Evolutionary conservation across 2,113 vertebrate species (phyloP).

Genomic region (Istiophorus platypterus): DNA sequence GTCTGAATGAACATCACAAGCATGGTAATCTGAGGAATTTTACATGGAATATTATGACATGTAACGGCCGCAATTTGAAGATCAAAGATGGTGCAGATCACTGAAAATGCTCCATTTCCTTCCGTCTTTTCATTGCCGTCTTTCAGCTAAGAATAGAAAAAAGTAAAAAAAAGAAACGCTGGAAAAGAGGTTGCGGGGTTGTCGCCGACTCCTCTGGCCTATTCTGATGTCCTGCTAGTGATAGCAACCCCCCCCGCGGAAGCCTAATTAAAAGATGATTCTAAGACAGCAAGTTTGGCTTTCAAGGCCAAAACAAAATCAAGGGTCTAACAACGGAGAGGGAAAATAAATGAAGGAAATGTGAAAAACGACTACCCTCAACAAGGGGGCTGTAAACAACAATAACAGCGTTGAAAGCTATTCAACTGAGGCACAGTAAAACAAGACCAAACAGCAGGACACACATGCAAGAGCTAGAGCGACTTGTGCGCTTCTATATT

Average conservation of each 20-base stretch:
- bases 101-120: slow-evolving; percentile 49
- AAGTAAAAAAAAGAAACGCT: neutral
- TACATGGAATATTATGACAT: slow-evolving; percentile 55
- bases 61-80: slow-evolving; percentile 68
- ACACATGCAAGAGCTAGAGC: slow-evolving; percentile 7
- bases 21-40: slow-evolving; percentile 60
- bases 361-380: slow-evolving; percentile 36
- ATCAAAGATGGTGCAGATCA: slow-evolving; percentile 70
- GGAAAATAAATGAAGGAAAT: slow-evolving; percentile 13
- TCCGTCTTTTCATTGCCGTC: slow-evolving; percentile 12
- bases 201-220: slow-evolving; percentile 7
- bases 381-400: slow-evolving; percentile 37
- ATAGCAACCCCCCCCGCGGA: neutral
- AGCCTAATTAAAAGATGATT: slow-evolving; percentile 61
- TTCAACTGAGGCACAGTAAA: slow-evolving; percentile 3
- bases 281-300: slow-evolving; percentile 41
- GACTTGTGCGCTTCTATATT: neutral
- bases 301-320: slow-evolving; percentile 62
- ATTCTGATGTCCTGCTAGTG: slow-evolving; percentile 53
- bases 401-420: slow-evolving; percentile 37
- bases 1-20: slow-evolving; percentile 52
- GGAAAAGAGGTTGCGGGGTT: slow-evolving; percentile 11
- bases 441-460: neutral
- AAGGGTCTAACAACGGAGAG: slow-evolving; percentile 39
- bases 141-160: slow-evolving; percentile 19